Percentiles rank a stretch among this genome's conserved stretches.
These are phyloP conservation scores for Apotomis betuletana DNA, from an alignment of 2,888 invertebrate genomes.

Conservation along the genomic window DNA sequence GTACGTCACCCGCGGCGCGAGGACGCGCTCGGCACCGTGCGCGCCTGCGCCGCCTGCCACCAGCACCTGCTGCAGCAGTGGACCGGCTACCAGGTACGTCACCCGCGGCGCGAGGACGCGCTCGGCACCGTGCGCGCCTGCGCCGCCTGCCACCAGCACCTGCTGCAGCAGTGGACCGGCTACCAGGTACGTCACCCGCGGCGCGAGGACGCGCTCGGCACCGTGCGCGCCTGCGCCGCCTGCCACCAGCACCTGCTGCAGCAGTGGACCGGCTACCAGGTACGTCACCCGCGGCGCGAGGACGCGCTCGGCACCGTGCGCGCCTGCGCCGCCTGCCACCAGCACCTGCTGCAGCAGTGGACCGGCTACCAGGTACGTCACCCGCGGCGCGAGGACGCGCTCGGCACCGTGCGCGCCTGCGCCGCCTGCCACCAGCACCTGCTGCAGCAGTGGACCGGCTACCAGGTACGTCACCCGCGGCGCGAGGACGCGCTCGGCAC, in stretches of 20 bases:
- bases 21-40: slow-evolving; percentile 82
- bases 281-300: slow-evolving; percentile 51
- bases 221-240: slow-evolving; percentile 69
- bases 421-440: slow-evolving; percentile 93
- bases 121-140: slow-evolving; percentile 65
- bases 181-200: slow-evolving; percentile 83
- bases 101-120: slow-evolving; percentile 93
- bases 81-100: slow-evolving; percentile 46
- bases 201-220: slow-evolving; percentile 86
- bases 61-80: too few species aligned
- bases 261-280: slow-evolving; percentile 93
- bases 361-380: slow-evolving; percentile 86
- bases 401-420: slow-evolving; percentile 88
- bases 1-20: slow-evolving; percentile 58
- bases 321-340: slow-evolving; percentile 87
- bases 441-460: slow-evolving; percentile 93
- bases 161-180: slow-evolving; percentile 94
- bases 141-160: slow-evolving; percentile 91
- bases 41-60: too few species aligned
- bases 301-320: slow-evolving; percentile 78
- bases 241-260: slow-evolving; percentile 93
- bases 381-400: background rate
- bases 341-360: slow-evolving; percentile 95
- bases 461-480: slow-evolving; percentile 79
- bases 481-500: slow-evolving; percentile 60